Evolutionary conservation across 2,797 vertebrate genomes (phyloP), one percentile per base, ranked within the genome.

Genomic region (Mareca penelope): DNA sequence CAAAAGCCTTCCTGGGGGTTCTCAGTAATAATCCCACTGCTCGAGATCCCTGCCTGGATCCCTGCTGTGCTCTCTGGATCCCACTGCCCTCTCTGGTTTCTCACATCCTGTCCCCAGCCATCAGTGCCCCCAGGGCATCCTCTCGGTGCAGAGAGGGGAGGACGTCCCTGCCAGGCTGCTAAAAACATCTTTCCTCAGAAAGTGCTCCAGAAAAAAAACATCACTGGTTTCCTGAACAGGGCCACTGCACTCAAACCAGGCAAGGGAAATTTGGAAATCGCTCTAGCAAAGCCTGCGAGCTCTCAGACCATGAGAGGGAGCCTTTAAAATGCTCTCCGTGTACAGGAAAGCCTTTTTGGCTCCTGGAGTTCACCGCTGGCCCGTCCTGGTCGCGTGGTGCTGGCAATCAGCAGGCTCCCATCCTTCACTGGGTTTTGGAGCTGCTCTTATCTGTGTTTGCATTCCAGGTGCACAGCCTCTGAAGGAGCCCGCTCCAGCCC

Each of bases 241-340:
- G n/a, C 42, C 59, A 13, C 67, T 76, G 55, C 52, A 63, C 59
- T 84, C 55, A 72, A 48, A 52, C n/a, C 4, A 12, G 73, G 70
- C 63, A 64, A 65, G 75, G 40, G 23, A 72, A 52, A 80, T n/a
- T 90, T 91, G 72, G 56, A 55, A 91, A 82, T 48, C 86, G 28
- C 77, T 72, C 76, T 46, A 37, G 48, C 26, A 81, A 65, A 86
- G 46, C 50, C 50, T 75, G n/a, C 53, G 44, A 83, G n/a, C 76
- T 83, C 72, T n/a, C 76, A 61, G 76, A 31, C 75, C 71, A 29
- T 42, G 44, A 75, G 89, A 77, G 37, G 72, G 71, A 91, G 85
- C 31, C 93, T 95, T 90, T 39, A 67, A 92, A 95, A 92, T 71
- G 75, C 71, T 90, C 33, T 71, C 75, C 31, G 3, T 69, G 26